Evolutionary conservation across 2,888 invertebrate genomes (phyloP), one percentile per base, ranked within the genome.

Genomic region (Seladonia tumulorum): DNA sequence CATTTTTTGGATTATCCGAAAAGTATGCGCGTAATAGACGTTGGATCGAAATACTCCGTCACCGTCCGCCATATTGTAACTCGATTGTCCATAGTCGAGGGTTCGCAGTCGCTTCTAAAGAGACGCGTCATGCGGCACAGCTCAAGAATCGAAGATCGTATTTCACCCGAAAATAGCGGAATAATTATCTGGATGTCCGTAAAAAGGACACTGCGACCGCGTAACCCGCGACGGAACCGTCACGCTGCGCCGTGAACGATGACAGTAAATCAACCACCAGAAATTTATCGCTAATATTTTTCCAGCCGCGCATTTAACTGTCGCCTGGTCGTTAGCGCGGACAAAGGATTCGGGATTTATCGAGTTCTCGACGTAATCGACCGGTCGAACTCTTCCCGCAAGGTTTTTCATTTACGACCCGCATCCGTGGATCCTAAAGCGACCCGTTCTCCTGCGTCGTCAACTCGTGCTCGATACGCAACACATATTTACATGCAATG

Each of bases 241-340:
- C 35, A 5, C 35, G 35, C 35, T 5, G 35, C 35, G 35, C 83
- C 84, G 82, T 73, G 79, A 86, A 84, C 88, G 80, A 75, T 86
- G 82, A 83, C 79, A 75, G 75, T 90, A 90, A 90, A 90, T 90
- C 90, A 90, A 86, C 76, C 73, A 70, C 75, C 47, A 71, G 81
- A 87, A 90, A 90, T 90, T 90, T 90, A 90, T 90, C 86, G 90
- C 89, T 90, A 90, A 90, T 90, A 90, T 90, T 90, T 90, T 90
- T 86, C 90, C 83, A 4, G 22, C 45, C 68, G 83, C 39, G 89
- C 87, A 88, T 88, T 90, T 90, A 90, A 90, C 90, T 89, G 90
- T 90, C 90, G 85, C 78, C 79, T 78, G 89, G 90, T 90, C 90
- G 90, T 90, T 90, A 90, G 90, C 90, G 88, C 78, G 85, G 89